Evolutionary conservation across 2,888 invertebrate species (phyloP).

Genomic region (Agonopterix alstromeriana): DNA sequence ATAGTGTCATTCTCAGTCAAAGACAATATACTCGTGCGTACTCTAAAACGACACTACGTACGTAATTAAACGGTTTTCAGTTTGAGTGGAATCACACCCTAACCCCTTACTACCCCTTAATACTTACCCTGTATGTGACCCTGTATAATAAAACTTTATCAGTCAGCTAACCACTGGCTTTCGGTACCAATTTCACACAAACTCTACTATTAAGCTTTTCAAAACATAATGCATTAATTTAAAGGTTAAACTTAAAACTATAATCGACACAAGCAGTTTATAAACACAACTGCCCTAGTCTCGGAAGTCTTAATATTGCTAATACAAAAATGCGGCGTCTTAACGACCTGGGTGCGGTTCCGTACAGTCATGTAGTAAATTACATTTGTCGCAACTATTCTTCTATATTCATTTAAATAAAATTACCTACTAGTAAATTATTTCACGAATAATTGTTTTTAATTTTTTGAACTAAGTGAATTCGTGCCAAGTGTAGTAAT

Average conservation of each 20-base stretch:
- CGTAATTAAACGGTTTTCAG: too few relatives aligned
- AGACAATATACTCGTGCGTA: too few relatives aligned
- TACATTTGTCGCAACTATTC: conserved; percentile 8
- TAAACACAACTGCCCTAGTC: background rate
- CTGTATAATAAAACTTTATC: too few relatives aligned
- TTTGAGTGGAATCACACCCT: too few relatives aligned
- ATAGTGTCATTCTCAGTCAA: too few relatives aligned
- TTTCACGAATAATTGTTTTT: background rate
- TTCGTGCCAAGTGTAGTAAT: too few relatives aligned
- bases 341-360: conserved; percentile 52
- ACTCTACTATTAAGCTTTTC: background rate
- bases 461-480: background rate
- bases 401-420: background rate
- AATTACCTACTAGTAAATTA: background rate
- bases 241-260: background rate
- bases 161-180: background rate
- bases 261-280: background rate
- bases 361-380: conserved; percentile 38
- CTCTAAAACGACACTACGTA: too few relatives aligned
- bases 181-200: background rate
- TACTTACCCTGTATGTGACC: too few relatives aligned
- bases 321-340: conserved; percentile 46
- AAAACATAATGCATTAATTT: background rate
- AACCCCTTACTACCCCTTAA: too few relatives aligned
- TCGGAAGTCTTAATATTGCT: conserved; percentile 31